These are phyloP conservation scores for Maniola hyperantus DNA, from an alignment of 2,888 invertebrate genomes.

Conservation along the genomic window DNA sequence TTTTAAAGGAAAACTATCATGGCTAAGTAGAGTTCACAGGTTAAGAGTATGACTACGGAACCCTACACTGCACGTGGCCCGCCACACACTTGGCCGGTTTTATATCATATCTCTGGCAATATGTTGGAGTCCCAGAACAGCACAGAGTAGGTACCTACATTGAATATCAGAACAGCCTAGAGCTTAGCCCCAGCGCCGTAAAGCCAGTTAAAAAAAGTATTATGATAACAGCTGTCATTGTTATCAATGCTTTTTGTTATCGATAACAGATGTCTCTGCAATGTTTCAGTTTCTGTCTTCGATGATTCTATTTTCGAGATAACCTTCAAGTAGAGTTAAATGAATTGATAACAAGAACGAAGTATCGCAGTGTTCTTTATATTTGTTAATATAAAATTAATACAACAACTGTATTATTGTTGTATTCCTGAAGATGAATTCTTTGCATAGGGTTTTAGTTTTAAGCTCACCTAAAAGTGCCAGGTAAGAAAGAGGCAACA, in stretches of 20 bases:
- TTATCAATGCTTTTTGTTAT: slow-evolving; percentile 49
- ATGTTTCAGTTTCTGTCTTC: not conserved
- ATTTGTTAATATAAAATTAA: slow-evolving; percentile 41
- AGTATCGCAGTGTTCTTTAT: slow-evolving; percentile 41
- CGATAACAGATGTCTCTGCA: slow-evolving; percentile 61
- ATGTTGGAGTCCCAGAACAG: no score
- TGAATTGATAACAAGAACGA: slow-evolving; percentile 70
- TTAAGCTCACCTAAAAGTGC: slow-evolving; percentile 66
- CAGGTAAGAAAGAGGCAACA: slow-evolving; percentile 68
- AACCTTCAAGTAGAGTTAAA: slow-evolving; percentile 76
- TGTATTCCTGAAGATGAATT: slow-evolving; percentile 59
- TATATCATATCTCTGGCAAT: no score
- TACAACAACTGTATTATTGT: slow-evolving; percentile 19
- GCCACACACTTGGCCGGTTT: no score
- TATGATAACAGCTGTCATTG: slow-evolving; percentile 30
- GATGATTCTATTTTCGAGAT: slow-evolving; percentile 70
- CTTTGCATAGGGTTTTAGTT: slow-evolving; percentile 64
- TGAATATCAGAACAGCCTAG: no score
- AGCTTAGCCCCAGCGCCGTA: no score
- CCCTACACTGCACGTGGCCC: no score
- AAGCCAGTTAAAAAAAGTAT: not conserved
- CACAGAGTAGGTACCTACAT: no score
- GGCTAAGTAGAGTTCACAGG: no score
- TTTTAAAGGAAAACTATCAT: no score
- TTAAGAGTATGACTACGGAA: no score